Percentiles rank a stretch among this genome's conserved stretches.
Conservation (phyloP, 2,113 vertebrate genomes). For the Oceanites oceanicus region DNA sequence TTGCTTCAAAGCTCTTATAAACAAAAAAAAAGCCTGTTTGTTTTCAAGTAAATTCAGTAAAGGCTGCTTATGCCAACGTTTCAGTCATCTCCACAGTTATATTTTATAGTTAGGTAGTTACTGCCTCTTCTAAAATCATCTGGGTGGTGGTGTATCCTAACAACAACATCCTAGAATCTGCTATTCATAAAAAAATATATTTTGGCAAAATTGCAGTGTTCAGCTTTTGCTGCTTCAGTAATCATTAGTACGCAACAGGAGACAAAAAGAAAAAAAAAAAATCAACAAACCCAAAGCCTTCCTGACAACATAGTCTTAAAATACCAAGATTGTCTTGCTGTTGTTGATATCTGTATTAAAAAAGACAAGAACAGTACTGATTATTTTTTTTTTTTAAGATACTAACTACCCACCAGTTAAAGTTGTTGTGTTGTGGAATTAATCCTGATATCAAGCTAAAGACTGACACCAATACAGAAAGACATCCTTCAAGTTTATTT, state of each 20-base stretch:
- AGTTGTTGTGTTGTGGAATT: not conserved
- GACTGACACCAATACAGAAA: not conserved
- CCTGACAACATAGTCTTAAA: not conserved
- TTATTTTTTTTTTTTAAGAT: not conserved
- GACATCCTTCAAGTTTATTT: not conserved
- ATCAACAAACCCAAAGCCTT: not conserved
- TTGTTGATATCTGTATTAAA: not conserved
- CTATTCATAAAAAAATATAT: not conserved
- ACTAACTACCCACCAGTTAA: not conserved
- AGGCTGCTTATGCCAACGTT: not conserved
- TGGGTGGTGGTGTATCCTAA: not conserved
- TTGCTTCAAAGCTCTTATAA: not conserved
- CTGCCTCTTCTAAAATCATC: not conserved
- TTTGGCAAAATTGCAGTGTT: not conserved
- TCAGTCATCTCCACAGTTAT: not conserved
- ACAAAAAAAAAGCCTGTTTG: not conserved
- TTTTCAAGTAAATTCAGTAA: not conserved
- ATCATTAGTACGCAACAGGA: not conserved
- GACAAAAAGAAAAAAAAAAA: not conserved
- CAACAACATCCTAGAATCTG: not conserved
- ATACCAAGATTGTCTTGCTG: not conserved
- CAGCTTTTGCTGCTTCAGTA: not conserved
- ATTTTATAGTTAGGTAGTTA: not conserved
- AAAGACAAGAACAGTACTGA: not conserved
- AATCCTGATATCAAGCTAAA: not conserved